Percentiles rank a stretch among this genome's conserved stretches.
Conservation (phyloP, 1,140 invertebrate genomes). For the Pseudoatta argentina region DNA sequence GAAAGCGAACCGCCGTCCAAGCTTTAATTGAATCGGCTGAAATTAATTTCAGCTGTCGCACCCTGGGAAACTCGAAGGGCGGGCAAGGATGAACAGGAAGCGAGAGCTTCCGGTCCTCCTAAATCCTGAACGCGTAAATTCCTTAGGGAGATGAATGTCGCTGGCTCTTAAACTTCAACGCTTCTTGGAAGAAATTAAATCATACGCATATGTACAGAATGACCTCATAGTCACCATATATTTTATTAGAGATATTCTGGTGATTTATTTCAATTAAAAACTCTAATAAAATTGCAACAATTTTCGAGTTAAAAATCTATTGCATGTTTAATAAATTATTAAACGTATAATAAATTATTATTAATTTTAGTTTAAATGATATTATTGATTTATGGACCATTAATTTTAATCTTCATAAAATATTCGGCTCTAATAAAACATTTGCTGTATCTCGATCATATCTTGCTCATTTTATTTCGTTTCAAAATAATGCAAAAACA, state of each 20-base stretch:
- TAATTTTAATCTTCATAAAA: not conserved
- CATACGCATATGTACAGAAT: not conserved
- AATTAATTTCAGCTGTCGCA: conserved; percentile 84
- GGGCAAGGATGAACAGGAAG: conserved; percentile 61
- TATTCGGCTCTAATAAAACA: not conserved
- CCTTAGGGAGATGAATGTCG: conserved; percentile 71
- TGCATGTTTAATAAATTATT: not conserved
- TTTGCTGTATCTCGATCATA: no score
- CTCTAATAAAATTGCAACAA: not conserved
- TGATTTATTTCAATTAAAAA: not conserved
- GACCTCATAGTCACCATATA: not conserved
- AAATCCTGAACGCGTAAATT: conserved; percentile 71
- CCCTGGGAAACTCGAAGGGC: conserved; percentile 77
- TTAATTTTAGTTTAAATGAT: not conserved
- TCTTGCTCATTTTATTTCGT: no score
- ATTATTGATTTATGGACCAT: not conserved
- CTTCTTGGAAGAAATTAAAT: conserved; percentile 58
- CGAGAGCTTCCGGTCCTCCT: conserved; percentile 67
- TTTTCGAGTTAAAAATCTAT: not conserved
- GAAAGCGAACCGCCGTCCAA: conserved; percentile 78
- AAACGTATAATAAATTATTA: not conserved
- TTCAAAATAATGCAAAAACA: no score
- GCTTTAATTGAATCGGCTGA: conserved; percentile 84
- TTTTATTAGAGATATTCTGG: not conserved
- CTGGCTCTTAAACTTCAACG: conserved; percentile 71